Base-by-base conservation (phyloP, 2,797 vertebrate species). In the Petrocephalus sullivani region DNA sequence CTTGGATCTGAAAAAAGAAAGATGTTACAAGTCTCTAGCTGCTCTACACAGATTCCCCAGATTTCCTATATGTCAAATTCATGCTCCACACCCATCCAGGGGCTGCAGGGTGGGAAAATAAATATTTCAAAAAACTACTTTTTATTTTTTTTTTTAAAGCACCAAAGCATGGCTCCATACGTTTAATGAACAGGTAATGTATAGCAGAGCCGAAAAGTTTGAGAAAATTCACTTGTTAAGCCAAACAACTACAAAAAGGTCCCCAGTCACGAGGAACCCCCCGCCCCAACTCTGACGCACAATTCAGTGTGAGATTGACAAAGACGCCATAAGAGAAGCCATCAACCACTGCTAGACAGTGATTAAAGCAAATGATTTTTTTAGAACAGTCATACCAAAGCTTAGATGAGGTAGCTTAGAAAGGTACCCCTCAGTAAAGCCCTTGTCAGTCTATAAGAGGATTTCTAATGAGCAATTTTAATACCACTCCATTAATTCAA, bases 1-100 rank as follows among this genome's bases (percentile, higher is more conserved):
- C 91, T 86, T 92, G 92, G 89, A 90, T 94, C 96, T 96, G 94
- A 89, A 94, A 94, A 90, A 94, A 78, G 92, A 86, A 91, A 88
- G 2, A 90, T 64, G 86, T 91, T 88, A 90, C 54, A 82, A 81
- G 51, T 3, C 7, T 14, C 82, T 87, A 84, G 90, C 60, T 84
- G 71, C 10, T 87, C 90, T 88, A 90, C 56, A 89, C 86, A 71
- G 82, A 54, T 33, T 86, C 51, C 81, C 46, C 46, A 54, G n/a
- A 83, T 21, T 28, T 51, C 58, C 23, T 16, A 12, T 60, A 60
- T 0, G 19, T 60, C 5, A 16, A 86, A 46, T 12, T 58, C 56
- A 86, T 4, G 33, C 14, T 21, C 33, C 56, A 14, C 33, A 28
- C 14, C 49, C 28, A 57, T 54, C 54, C 84, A 41, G 53, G 28